Conservation (phyloP, 1,140 invertebrate species). For the Drosophila punjabiensis region DNA sequence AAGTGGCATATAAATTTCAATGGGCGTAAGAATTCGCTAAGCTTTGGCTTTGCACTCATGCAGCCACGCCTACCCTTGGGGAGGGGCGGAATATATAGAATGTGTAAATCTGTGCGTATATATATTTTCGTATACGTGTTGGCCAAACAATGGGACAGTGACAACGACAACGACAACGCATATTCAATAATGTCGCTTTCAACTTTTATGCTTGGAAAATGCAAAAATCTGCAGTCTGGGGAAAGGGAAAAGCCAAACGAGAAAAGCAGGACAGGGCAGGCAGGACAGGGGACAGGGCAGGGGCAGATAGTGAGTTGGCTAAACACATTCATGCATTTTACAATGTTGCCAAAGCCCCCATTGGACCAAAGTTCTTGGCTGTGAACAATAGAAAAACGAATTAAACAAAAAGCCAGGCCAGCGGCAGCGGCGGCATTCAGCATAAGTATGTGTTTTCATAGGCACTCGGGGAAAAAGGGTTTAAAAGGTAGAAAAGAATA, state of each 20-base stretch:
- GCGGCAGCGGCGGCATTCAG: slow-evolving; percentile 22
- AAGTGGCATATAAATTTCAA: slow-evolving; percentile 77
- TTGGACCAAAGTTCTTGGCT: slow-evolving; percentile 76
- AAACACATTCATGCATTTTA: slow-evolving; percentile 73
- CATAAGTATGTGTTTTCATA: slow-evolving; percentile 33
- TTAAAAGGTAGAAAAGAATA: not conserved
- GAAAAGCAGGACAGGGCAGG: not conserved
- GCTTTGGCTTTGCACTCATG: slow-evolving; percentile 52
- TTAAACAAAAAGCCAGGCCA: slow-evolving; percentile 78
- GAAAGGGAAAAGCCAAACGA: not conserved
- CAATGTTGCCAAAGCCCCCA: slow-evolving; percentile 75
- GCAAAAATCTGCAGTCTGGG: slow-evolving; percentile 62
- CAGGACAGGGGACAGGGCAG: too few relatives aligned
- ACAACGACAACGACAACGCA: slow-evolving; percentile 58
- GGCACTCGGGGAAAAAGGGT: not conserved
- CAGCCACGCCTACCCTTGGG: slow-evolving; percentile 20
- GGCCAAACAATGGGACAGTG: slow-evolving; percentile 64
- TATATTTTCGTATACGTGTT: slow-evolving; percentile 20
- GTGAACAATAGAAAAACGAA: slow-evolving; percentile 81
- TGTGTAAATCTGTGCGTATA: slow-evolving; percentile 7
- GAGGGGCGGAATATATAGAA: not conserved
- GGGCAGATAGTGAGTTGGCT: slow-evolving; percentile 46
- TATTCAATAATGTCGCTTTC: slow-evolving; percentile 84
- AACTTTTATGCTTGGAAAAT: slow-evolving; percentile 74
- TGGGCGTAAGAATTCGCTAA: slow-evolving; percentile 71